phyloP scores from a whole-genome alignment of 2,888 invertebrate genomes.

The Noctua pronuba region DNA sequence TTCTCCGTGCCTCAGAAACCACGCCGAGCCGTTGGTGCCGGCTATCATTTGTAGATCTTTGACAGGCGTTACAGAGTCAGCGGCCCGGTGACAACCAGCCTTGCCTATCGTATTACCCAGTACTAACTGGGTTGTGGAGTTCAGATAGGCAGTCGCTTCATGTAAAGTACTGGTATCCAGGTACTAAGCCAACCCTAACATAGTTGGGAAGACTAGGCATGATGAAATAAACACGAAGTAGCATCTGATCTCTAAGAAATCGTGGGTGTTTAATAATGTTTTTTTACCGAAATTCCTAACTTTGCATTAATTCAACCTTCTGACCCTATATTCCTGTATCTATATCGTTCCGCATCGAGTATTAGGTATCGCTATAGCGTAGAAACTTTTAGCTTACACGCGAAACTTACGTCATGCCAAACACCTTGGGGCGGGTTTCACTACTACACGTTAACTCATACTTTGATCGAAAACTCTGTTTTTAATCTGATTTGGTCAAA shows the following conservation, averaged over 20 bases:
- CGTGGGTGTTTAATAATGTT: not conserved
- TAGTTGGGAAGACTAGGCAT: no score
- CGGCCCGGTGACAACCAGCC: no score
- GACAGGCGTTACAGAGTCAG: no score
- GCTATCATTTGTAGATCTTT: no score
- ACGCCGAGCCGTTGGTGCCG: no score
- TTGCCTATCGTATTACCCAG: no score
- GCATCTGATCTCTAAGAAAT: not conserved
- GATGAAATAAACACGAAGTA: not conserved
- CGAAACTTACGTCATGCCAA: slow-evolving; percentile 64
- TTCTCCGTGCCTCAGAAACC: no score
- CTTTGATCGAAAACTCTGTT: slow-evolving; percentile 20
- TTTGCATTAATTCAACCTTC: slow-evolving; percentile 13
- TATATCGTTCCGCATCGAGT: slow-evolving; percentile 10
- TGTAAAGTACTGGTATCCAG: no score
- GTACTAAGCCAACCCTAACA: no score
- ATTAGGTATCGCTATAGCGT: slow-evolving; percentile 40
- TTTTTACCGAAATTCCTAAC: not conserved
- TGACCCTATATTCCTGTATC: not conserved
- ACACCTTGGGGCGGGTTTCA: slow-evolving; percentile 60
- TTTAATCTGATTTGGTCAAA: not conserved
- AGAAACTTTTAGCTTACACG: slow-evolving; percentile 65
- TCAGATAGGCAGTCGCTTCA: no score
- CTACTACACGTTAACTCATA: slow-evolving; percentile 28
- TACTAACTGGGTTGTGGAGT: no score